These are phyloP conservation scores for Theodoxus fluviatilis DNA, from an alignment of 2,888 invertebrate species.

Conservation along the genomic window DNA sequence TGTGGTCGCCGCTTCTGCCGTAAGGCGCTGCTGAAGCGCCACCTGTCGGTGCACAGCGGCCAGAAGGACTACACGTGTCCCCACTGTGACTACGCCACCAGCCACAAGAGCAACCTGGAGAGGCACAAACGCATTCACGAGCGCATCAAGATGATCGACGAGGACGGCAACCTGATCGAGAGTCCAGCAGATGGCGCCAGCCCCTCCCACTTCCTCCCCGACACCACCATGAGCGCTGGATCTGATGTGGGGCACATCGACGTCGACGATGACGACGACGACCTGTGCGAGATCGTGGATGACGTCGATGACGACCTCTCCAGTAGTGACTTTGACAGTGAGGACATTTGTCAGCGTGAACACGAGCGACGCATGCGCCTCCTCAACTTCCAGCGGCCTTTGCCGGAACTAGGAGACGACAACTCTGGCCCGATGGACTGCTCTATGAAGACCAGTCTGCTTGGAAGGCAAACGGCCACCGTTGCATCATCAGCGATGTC, in stretches of 20 bases:
- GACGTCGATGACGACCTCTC: slow-evolving; percentile 21
- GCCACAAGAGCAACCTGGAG: slow-evolving; percentile 67
- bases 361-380: no score
- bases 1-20: slow-evolving; percentile 66
- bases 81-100: slow-evolving; percentile 67
- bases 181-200: slow-evolving; percentile 32
- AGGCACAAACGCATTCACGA: slow-evolving; percentile 61
- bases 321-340: slow-evolving; percentile 21
- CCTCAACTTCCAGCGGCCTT: no score
- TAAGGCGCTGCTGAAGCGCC: slow-evolving; percentile 67
- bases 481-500: no score
- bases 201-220: slow-evolving; percentile 28
- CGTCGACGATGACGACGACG: slow-evolving; percentile 13
- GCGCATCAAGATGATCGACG: slow-evolving; percentile 35
- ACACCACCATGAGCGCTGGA: slow-evolving; percentile 26
- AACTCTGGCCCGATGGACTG: no score
- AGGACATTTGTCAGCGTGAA: no score
- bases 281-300: slow-evolving; percentile 10
- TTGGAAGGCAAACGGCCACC: no score
- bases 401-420: no score
- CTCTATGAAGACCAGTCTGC: no score
- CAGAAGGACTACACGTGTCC: slow-evolving; percentile 66
- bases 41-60: slow-evolving; percentile 67
- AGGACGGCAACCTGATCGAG: slow-evolving; percentile 33
- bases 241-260: no score